Evolutionary conservation across 2,113 vertebrate genomes (phyloP), one percentile per base, ranked within the genome.

Genomic region (Toxostoma redivivum): DNA sequence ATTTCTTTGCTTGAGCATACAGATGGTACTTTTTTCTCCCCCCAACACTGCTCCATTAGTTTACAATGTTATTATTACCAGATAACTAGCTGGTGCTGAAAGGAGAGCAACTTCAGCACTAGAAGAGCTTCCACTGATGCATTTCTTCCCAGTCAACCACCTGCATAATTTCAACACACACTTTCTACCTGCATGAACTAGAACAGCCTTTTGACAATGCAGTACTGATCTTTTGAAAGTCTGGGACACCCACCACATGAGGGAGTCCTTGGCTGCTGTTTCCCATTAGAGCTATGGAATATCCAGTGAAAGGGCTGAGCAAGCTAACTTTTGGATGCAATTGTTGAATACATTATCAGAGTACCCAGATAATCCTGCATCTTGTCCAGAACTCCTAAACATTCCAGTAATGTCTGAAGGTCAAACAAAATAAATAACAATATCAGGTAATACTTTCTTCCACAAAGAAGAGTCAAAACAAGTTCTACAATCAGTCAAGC

Each of bases 181-280:
- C 22, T 40, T 16, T 23, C 48, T 7, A 10, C n/a, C 12, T 0
- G 0, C 1, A 1, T 4, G 22, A 94, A 28, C 12, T 11, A 13
- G 3, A 61, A n/a, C 17, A 20, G 12, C 5, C 23, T 31, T 20
- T 18, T 35, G 11, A 17, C 22, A 24, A 5, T 0, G 14, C 21
- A 1, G 38, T 8, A 47, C 1, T 6, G 54, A 2, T 25, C 16
- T 58, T 57, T 2, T 10, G 21, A 3, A 72, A 61, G 37, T 33
- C 5, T 60, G n/a, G 18, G 33, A 60, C 66, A 93, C 82, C 79
- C 56, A 42, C 90, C 95, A 94, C 95, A 94, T 22, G 85, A 95
- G 95, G 96, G 95, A 96, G 95, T 50, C 79, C 92, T 97, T 71
- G 77, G 51, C 88, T 89, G 56, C 53, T 5, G 3, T 76, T 94